Conservation (phyloP, 2,888 invertebrate species). For the Lobophora halterata region DNA sequence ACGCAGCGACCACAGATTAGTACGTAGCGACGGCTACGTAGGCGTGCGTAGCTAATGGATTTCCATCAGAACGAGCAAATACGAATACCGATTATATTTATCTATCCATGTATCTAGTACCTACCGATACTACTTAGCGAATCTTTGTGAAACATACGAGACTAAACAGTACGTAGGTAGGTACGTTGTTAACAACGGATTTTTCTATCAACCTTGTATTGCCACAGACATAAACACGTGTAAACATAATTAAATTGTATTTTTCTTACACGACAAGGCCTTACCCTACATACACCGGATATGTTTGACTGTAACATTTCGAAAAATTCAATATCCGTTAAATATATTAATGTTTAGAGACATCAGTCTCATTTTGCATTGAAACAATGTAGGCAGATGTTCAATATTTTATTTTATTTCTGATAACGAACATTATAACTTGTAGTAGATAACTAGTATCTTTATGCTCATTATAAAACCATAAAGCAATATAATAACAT, state of each 20-base stretch:
- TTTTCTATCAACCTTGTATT: conserved; percentile 10
- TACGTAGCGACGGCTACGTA: conserved; percentile 31
- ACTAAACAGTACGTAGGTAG: too few relatives aligned
- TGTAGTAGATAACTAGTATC: too few relatives aligned
- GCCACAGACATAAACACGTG: conserved; percentile 15
- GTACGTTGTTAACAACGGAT: neutral
- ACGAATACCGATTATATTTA: neutral
- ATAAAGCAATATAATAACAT: too few relatives aligned
- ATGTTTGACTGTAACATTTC: conserved; percentile 15
- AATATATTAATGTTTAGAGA: too few relatives aligned
- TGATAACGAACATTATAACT: too few relatives aligned
- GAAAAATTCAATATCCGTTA: conserved; percentile 8
- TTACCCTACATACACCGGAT: conserved; percentile 19
- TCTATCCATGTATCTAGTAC: neutral
- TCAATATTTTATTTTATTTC: too few relatives aligned
- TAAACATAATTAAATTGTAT: conserved; percentile 13
- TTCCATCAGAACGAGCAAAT: conserved; percentile 52
- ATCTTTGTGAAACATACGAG: too few relatives aligned
- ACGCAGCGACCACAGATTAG: conserved; percentile 23
- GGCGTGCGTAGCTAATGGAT: conserved; percentile 54
- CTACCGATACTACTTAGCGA: too few relatives aligned
- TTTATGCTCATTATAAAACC: too few relatives aligned
- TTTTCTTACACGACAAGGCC: conserved; percentile 13
- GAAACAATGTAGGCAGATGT: too few relatives aligned
- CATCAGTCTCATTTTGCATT: too few relatives aligned